These are phyloP conservation scores for Micropoecilia bifurca DNA, from an alignment of 2,797 vertebrate species.

Conservation along the genomic window DNA sequence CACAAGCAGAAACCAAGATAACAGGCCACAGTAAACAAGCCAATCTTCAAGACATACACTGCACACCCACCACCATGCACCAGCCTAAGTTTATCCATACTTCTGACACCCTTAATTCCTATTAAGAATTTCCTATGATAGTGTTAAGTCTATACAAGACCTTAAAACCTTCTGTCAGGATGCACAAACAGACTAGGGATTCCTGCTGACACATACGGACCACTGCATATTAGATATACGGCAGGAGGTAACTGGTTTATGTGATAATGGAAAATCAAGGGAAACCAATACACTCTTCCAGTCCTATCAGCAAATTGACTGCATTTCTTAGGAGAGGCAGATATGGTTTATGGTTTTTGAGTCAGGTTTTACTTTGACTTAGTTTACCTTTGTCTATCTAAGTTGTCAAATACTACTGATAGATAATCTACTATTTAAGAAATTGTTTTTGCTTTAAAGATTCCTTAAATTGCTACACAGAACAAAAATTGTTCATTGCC, in stretches of 20 bases:
- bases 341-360: neutral
- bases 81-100: constrained; percentile 32
- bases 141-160: neutral
- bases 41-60: constrained; percentile 26
- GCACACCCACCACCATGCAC: constrained; percentile 60
- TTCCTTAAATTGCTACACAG: neutral
- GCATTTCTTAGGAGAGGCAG: neutral
- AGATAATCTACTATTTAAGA: neutral
- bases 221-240: constrained; percentile 1
- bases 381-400: neutral
- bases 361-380: neutral
- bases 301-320: neutral
- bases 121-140: neutral
- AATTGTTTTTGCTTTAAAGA: neutral
- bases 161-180: constrained; percentile 21
- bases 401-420: neutral
- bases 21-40: constrained; percentile 39
- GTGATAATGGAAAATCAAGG: neutral
- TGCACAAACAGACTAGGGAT: constrained; percentile 26
- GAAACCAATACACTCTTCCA: neutral
- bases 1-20: constrained; percentile 32
- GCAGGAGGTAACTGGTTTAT: neutral
- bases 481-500: neutral
- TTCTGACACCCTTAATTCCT: constrained; percentile 1
- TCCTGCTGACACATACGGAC: constrained; percentile 2